Conservation (phyloP, 1,140 invertebrate genomes). For the Whitmania pigra region DNA sequence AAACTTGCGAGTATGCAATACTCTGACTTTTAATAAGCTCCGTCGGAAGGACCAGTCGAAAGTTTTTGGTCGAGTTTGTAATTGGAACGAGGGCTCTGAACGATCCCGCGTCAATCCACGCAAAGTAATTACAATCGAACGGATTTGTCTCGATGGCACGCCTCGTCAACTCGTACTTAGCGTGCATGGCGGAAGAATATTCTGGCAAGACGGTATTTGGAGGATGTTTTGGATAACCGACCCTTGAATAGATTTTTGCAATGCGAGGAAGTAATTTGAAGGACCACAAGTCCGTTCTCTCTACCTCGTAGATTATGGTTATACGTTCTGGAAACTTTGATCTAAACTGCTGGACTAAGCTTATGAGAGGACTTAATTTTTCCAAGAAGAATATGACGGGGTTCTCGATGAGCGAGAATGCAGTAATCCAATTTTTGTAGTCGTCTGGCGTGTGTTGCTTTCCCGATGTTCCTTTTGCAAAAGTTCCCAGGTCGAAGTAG, state of each 20-base stretch:
- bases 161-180: conserved; percentile 28
- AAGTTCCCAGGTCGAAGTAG: conserved; percentile 7
- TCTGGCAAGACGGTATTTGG: conserved; percentile 34
- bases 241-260: conserved; percentile 7
- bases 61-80: conserved; percentile 23
- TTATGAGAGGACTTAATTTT: neutral
- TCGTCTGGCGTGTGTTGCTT: neutral
- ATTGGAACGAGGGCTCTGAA: conserved; percentile 28
- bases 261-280: conserved; percentile 12
- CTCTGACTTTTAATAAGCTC: conserved; percentile 24
- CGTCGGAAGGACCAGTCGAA: conserved; percentile 27
- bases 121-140: conserved; percentile 31
- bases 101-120: conserved; percentile 33
- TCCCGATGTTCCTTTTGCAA: conserved; percentile 15
- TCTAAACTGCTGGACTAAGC: neutral
- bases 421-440: conserved; percentile 5
- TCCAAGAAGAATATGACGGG: conserved; percentile 14
- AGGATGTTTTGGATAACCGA: conserved; percentile 19
- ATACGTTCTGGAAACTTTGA: neutral
- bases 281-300: conserved; percentile 11
- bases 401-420: neutral
- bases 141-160: conserved; percentile 26
- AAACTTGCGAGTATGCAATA: conserved; percentile 30
- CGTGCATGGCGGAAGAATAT: conserved; percentile 12
- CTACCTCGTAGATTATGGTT: conserved; percentile 10